Base-by-base conservation (phyloP, 2,888 invertebrate genomes). In the Palloptera scutellata region DNA sequence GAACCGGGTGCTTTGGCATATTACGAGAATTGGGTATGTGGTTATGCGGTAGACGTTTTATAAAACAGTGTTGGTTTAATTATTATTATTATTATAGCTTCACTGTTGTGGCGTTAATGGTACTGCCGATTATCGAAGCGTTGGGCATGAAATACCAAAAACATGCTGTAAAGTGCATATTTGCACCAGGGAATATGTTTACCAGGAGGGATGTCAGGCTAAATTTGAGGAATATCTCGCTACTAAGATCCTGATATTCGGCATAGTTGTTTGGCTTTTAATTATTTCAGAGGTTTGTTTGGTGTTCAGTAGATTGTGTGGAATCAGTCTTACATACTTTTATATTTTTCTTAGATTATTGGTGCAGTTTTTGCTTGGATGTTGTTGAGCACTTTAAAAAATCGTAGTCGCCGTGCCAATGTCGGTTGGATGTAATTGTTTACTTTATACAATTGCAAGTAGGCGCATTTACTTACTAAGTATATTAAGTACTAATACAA, bases 61-160 rank as follows among this genome's bases (percentile, higher is more conserved):
- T 15, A 42, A 17, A 1, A 58, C 58, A 5, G 10, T 8, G n/a
- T n/a, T n/a, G n/a, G n/a, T n/a, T n/a, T 17, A 1, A 58, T 13
- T 43, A 19, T 42, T 17, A 20, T 41, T 30, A 41, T 17, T 48
- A 30, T 20, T 55, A 8, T 55, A 77, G 77, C 48, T 77, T 15
- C 80, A 82, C 11, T 81, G 81, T 45, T 81, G 81, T 69, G 81
- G 81, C 1, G 80, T 81, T 1, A 81, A 82, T 54, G 76, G 74
- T 17, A 75, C 75, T 4, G 74, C 73, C 15, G 81, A 81, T 45
- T 81, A 81, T 74, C 72, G 68, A 20, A 72, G 71, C 17, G 77
- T 82, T n/a, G 68, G 75, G 19, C 80, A 82, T 61, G 68, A 72
- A 6, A 72, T 82, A 53, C 81, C 81, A 3, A 71, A 70, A 41